These are phyloP conservation scores for Ivindomyrus marchei DNA, from an alignment of 2,113 vertebrate species.

Conservation along the genomic window DNA sequence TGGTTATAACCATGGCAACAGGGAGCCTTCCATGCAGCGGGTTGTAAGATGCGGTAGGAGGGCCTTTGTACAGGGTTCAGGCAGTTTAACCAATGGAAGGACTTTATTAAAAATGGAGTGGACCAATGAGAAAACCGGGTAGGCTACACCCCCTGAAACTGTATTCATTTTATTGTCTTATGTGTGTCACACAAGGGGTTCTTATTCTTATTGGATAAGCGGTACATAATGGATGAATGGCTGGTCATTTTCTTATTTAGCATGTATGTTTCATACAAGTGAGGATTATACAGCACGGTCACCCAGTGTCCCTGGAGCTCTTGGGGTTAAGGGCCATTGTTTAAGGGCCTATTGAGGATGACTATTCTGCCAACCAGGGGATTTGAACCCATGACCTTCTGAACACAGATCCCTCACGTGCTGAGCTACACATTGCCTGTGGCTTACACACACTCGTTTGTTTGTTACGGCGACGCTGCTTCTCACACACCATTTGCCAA, in stretches of 20 bases:
- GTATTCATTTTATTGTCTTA: not conserved
- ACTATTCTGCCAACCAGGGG: not conserved
- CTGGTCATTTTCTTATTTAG: not conserved
- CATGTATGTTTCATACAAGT: not conserved
- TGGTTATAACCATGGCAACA: constrained; percentile 1
- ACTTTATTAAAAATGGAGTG: not conserved
- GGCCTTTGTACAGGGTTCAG: not conserved
- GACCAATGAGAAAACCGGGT: not conserved
- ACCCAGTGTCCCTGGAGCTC: not conserved
- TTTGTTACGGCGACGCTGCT: not conserved
- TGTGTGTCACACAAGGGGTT: not conserved
- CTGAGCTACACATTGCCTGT: not conserved
- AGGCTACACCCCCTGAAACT: not conserved
- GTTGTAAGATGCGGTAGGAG: not conserved
- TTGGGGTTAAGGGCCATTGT: not conserved
- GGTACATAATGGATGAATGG: not conserved
- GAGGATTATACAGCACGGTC: not conserved
- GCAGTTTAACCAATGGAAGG: not conserved
- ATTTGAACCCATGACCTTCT: not conserved
- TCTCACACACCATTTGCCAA: not conserved
- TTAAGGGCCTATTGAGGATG: not conserved
- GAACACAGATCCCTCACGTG: not conserved
- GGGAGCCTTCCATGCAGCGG: not conserved
- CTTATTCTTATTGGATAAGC: not conserved
- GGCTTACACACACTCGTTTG: not conserved